phyloP scores from a whole-genome alignment of 2,113 vertebrate species.

The Ivindomyrus marchei region DNA sequence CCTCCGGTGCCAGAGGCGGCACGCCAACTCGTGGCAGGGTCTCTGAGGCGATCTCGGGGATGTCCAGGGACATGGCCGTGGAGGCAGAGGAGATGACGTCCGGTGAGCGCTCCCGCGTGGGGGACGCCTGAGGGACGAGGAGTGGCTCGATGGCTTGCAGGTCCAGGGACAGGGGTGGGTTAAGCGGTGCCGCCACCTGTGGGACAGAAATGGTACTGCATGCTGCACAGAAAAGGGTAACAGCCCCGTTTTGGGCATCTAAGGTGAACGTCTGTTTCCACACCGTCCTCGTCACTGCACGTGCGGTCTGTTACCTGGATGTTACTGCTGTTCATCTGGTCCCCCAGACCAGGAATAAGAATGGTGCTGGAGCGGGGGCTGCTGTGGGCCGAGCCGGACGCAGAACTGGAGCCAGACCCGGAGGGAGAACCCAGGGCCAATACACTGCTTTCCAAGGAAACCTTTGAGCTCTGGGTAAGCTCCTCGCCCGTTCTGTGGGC shows the following conservation, averaged over 20 bases:
- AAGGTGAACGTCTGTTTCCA: background rate
- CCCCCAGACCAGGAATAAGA: conserved; percentile 75
- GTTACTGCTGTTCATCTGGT: conserved; percentile 40
- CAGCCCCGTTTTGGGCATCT: background rate
- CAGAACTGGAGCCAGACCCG: background rate
- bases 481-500: conserved; percentile 71
- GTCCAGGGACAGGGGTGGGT: conserved; percentile 67
- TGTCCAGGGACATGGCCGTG: conserved; percentile 89
- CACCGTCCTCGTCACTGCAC: background rate
- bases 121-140: conserved; percentile 79
- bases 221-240: background rate
- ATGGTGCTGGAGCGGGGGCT: conserved; percentile 74
- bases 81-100: conserved; percentile 97
- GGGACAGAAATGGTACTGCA: conserved; percentile 22
- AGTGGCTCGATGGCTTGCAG: conserved; percentile 62
- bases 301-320: conserved; percentile 61
- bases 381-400: conserved; percentile 43
- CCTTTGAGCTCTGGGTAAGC: conserved; percentile 76
- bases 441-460: conserved; percentile 66
- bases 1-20: conserved; percentile 52
- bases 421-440: conserved; percentile 55
- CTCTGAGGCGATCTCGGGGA: conserved; percentile 94
- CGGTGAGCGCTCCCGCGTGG: conserved; percentile 85
- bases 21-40: conserved; percentile 70
- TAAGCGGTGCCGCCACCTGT: conserved; percentile 58